Evolutionary conservation across 2,113 vertebrate species (phyloP).

Genomic region (Ivindomyrus marchei): DNA sequence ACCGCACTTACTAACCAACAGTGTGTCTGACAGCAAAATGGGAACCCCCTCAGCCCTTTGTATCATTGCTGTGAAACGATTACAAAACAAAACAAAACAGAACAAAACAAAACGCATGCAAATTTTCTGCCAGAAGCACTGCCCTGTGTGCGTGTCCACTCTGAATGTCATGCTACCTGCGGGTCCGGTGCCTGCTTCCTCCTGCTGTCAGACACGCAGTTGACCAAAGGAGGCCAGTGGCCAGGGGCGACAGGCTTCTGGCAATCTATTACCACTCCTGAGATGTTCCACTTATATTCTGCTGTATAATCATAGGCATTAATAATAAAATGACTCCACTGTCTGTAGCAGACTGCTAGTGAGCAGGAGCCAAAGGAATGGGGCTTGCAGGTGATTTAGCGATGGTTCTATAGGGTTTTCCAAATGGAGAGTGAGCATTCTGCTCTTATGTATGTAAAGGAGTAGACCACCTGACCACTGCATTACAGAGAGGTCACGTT

Average conservation of each 20-base stretch:
- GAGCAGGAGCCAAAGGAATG: not conserved
- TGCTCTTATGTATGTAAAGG: not conserved
- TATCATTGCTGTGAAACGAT: not conserved
- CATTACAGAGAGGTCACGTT: not conserved
- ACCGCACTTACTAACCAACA: not conserved
- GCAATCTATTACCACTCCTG: conserved; percentile 10
- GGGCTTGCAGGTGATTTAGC: not conserved
- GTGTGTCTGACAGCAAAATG: not conserved
- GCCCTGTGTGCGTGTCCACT: not conserved
- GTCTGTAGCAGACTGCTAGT: not conserved
- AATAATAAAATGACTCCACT: not conserved
- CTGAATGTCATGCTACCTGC: not conserved
- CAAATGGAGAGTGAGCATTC: not conserved
- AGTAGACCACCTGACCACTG: not conserved
- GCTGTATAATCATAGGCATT: conserved; percentile 12
- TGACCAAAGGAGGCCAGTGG: not conserved
- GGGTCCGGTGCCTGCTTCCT: not conserved
- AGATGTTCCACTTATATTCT: conserved; percentile 25
- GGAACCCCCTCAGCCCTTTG: not conserved
- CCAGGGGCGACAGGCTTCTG: conserved; percentile 7
- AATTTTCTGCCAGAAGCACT: not conserved
- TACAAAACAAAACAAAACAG: not conserved
- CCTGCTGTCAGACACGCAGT: not conserved
- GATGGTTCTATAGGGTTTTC: not conserved
- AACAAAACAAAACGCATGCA: not conserved